Percentiles rank a stretch among this genome's conserved stretches.
Conservation (phyloP, 2,113 vertebrate genomes). For the Dendropsophus ebraccatus region DNA sequence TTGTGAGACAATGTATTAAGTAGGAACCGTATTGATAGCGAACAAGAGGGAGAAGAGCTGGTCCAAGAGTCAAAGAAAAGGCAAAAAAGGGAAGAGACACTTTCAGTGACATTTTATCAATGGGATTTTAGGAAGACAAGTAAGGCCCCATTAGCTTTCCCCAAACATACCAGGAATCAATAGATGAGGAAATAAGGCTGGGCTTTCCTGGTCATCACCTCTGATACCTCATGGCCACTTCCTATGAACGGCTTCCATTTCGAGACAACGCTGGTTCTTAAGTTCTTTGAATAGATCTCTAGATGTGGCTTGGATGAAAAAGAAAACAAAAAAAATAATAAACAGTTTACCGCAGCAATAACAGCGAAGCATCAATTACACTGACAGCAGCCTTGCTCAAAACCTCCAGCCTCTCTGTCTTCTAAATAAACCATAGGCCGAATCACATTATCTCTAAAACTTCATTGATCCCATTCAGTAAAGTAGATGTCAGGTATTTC, state of each 20-base stretch:
- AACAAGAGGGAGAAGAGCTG: too few species aligned
- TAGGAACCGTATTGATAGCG: too few species aligned
- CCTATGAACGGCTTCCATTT: background rate
- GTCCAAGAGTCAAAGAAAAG: too few species aligned
- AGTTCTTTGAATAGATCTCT: background rate
- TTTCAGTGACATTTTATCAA: background rate
- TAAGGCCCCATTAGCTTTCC: background rate
- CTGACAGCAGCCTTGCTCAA: background rate
- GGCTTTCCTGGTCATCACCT: background rate
- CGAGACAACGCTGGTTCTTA: background rate
- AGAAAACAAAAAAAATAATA: background rate
- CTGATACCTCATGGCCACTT: background rate
- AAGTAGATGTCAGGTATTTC: background rate
- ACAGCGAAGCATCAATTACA: background rate
- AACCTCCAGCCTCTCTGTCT: background rate
- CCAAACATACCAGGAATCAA: background rate
- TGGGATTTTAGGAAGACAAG: background rate
- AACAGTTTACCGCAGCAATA: constrained; percentile 6
- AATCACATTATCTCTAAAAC: background rate
- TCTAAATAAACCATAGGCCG: background rate
- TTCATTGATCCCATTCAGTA: background rate
- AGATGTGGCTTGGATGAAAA: constrained; percentile 23
- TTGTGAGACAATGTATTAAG: too few species aligned
- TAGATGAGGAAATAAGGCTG: too few species aligned
- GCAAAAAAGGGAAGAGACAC: too few species aligned